These are phyloP conservation scores for Copidosoma aretas DNA, from an alignment of 2,888 invertebrate species.

Conservation along the genomic window DNA sequence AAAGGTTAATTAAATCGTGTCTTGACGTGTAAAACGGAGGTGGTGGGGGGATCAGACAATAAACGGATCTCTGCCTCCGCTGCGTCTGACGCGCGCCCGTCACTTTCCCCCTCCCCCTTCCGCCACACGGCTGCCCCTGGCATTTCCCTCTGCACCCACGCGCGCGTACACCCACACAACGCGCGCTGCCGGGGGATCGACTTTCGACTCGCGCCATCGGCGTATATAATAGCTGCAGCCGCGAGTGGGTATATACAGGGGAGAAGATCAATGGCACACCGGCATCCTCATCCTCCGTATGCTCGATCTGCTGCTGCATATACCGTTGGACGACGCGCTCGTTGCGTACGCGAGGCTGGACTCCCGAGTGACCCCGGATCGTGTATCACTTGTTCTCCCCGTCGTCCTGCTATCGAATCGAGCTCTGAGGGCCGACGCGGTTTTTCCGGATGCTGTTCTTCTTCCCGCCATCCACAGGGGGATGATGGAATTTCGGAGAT, in stretches of 20 bases:
- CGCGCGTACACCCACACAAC: neutral
- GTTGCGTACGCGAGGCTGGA: neutral
- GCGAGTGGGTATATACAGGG: no score
- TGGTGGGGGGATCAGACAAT: slow-evolving; percentile 25
- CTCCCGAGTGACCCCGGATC: neutral
- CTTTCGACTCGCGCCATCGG: neutral
- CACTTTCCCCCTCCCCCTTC: neutral
- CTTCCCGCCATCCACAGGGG: no score
- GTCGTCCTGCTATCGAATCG: no score
- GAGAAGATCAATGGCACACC: neutral
- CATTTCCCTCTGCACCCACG: neutral
- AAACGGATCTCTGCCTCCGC: slow-evolving; percentile 25
- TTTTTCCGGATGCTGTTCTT: neutral
- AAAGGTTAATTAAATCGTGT: slow-evolving; percentile 40
- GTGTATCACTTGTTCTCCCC: no score
- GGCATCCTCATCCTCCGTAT: neutral
- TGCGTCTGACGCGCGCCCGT: slow-evolving; percentile 15
- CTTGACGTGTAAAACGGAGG: slow-evolving; percentile 22
- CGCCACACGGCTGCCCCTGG: neutral
- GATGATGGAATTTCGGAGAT: no score
- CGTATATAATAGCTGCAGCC: no score
- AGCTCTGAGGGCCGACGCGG: neutral
- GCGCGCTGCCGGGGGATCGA: slow-evolving; percentile 1
- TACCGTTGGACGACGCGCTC: neutral
- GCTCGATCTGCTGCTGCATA: neutral